Base-by-base conservation (phyloP, 2,113 vertebrate species). In the Noturus placidus region DNA sequence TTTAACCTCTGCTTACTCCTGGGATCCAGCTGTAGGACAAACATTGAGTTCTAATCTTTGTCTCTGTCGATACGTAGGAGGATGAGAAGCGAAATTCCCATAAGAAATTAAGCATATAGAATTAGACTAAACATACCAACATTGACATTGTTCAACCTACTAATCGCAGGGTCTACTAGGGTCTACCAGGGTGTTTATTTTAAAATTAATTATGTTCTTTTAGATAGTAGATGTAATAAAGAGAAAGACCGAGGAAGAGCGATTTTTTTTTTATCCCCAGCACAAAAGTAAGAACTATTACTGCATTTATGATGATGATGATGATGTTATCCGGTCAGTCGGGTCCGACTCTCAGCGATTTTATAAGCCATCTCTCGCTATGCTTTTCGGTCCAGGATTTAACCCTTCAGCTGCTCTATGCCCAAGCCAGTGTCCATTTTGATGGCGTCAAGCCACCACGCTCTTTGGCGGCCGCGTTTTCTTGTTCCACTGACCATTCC, bases 1-100 rank as follows among this genome's bases (percentile, higher is more conserved):
- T 87, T 81, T 87, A 81, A 81, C 77, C 85, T 81, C 63, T n/a
- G 50, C 52, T 42, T 87, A 52, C 63, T 38, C 77, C 50, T 30
- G 63, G 77, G 77, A 67, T 27, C 46, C 74, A 70, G 61, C 30
- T 67, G 61, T 56, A 86, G 85, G 83, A 56, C 69, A 38, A 17
- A 74, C 5, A 14, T 17, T 35, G n/a, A 33, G 13, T 11, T 67
- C n/a, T 78, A 76, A 79, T 65, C 38, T 52, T 54, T 4, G 35
- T 54, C 52, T 76, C 25, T 42, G 70, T 56, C 83, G 42, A 74
- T 85, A 38, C 1, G 33, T 59, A 14, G 22, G 22, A 85, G n/a
- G 65, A 74, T 0, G 50, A 72, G 65, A 54, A 13, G 9, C 52
- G 13, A 10, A 72, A 85, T 70, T 85, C 83, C 67, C 83, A 52